Evolutionary conservation across 2,888 invertebrate species (phyloP).

Genomic region (Epiblema foenella): DNA sequence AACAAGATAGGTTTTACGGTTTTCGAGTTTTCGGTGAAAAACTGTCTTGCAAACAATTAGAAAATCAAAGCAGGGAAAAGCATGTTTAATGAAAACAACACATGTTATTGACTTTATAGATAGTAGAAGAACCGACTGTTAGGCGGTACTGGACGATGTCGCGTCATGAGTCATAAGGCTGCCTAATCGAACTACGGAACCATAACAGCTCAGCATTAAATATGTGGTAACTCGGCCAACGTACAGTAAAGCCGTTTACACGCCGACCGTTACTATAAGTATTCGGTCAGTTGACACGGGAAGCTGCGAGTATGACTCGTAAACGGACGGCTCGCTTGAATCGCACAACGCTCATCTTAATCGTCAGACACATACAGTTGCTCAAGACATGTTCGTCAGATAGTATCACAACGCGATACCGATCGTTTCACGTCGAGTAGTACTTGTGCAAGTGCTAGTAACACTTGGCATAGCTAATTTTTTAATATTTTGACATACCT

Average conservation of each 20-base stretch:
- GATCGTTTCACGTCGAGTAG: slow-evolving; percentile 19
- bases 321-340: slow-evolving; percentile 56
- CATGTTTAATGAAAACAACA: not conserved
- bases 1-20: too few relatives aligned
- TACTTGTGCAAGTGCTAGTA: slow-evolving; percentile 38
- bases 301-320: slow-evolving; percentile 64
- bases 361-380: slow-evolving; percentile 58
- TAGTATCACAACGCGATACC: slow-evolving; percentile 31
- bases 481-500: slow-evolving; percentile 26
- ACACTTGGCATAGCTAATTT: slow-evolving; percentile 26
- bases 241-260: slow-evolving; percentile 49
- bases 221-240: slow-evolving; percentile 21
- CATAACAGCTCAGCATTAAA: slow-evolving; percentile 23
- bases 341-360: slow-evolving; percentile 57
- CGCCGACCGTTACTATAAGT: slow-evolving; percentile 63
- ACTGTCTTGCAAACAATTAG: not conserved
- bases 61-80: not conserved
- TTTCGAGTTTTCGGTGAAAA: too few relatives aligned
- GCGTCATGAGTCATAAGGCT: slow-evolving; percentile 3
- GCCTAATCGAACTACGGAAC: slow-evolving; percentile 22
- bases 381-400: slow-evolving; percentile 47
- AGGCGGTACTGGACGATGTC: not conserved
- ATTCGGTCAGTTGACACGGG: slow-evolving; percentile 53
- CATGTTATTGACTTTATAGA: not conserved
- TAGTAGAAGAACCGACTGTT: not conserved